Evolutionary conservation across 1,140 invertebrate species (phyloP), one percentile per base, ranked within the genome.

Genomic region (Drosophila pandora): DNA sequence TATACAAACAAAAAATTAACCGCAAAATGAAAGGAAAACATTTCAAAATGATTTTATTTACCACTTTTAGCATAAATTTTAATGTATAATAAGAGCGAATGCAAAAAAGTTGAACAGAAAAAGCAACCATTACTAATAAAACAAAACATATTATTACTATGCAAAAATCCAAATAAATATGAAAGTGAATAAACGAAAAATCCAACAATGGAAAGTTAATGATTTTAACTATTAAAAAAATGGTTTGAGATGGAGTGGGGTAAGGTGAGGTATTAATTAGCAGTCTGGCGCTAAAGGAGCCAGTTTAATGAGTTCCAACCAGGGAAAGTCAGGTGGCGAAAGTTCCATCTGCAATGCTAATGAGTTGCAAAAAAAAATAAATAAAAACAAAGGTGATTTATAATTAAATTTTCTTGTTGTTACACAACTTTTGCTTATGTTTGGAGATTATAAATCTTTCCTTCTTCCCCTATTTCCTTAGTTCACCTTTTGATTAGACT

Each of bases 101-200:
- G 39, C 56, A 49, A 60, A 53, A 57, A 79, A 23, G 60, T 54
- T 75, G 55, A 75, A 53, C 71, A 60, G 64, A 71, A 70, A 73
- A 63, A 67, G 22, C 64, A 81, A 78, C 52, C 63, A 65, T 65
- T 79, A 80, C 76, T 79, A 83, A 83, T 83, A 65, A 84, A 74
- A 71, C 22, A 48, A 55, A 82, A 76, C 69, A 78, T 87, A 87
- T 88, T 76, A 87, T 79, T 82, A 87, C 74, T 81, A 87, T 85
- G 82, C 82, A 54, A 87, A 77, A 87, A 87, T 87, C 82, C 78
- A 85, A 78, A 85, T 85, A 85, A 85, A 85, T 85, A 81, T 37
- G 41, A 83, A 52, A 69, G 54, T 70, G 72, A 74, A 65, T 28
- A 71, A 57, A 64, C 28, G 3, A 59, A 49, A 49, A 45, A 39